phyloP scores from a whole-genome alignment of 1,140 invertebrate species.

The Caenorhabditis brenneri region DNA sequence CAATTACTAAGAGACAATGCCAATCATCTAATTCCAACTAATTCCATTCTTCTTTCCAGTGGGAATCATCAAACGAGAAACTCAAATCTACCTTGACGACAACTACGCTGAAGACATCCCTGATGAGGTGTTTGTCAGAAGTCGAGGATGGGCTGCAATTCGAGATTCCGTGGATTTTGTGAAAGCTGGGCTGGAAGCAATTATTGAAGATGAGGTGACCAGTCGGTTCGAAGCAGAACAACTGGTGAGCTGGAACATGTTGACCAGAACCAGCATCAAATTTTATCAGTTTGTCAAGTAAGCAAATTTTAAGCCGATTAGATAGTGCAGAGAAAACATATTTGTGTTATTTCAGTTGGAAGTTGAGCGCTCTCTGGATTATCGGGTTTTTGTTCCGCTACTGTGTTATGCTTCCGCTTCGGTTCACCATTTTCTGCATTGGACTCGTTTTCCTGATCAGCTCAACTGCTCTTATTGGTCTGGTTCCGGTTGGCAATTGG shows the following conservation, averaged over 20 bases:
- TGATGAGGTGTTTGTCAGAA: constrained; percentile 49
- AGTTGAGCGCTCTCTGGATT: constrained; percentile 53
- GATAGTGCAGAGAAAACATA: neutral
- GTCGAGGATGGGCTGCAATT: constrained; percentile 56
- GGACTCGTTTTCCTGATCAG: constrained; percentile 58
- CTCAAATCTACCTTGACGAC: constrained; percentile 51
- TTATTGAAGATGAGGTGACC: constrained; percentile 71
- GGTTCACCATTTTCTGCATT: constrained; percentile 54
- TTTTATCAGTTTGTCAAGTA: constrained; percentile 57
- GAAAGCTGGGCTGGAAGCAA: constrained; percentile 68
- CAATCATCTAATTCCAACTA: neutral
- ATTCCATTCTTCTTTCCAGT: neutral
- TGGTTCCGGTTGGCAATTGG: constrained; percentile 69
- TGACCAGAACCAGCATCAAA: constrained; percentile 64
- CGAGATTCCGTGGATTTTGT: constrained; percentile 48
- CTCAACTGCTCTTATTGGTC: constrained; percentile 57
- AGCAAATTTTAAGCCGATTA: neutral
- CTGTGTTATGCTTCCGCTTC: constrained; percentile 49
- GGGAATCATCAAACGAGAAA: constrained; percentile 53
- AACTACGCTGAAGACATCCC: constrained; percentile 39
- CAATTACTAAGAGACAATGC: neutral
- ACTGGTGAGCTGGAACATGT: constrained; percentile 68
- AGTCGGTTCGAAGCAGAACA: constrained; percentile 69
- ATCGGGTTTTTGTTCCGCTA: constrained; percentile 57
- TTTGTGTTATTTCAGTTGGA: constrained; percentile 53